Percentiles rank a stretch among this genome's conserved stretches.
phyloP scores from a whole-genome alignment of 64 coral and sea anemone species.

The Montipora sp. region DNA sequence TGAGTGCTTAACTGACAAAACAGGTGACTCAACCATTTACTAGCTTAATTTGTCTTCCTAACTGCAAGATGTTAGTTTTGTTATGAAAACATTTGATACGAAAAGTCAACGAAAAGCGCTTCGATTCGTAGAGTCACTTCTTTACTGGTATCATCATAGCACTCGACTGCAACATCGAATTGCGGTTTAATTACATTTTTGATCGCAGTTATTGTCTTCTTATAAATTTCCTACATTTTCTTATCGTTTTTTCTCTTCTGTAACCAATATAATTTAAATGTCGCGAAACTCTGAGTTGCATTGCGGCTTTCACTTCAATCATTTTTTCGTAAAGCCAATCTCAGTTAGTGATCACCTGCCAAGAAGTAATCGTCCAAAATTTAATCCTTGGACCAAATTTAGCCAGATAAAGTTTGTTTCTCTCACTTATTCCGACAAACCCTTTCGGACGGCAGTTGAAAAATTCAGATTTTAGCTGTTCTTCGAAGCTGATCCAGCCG shows the following conservation, averaged over 20 bases:
- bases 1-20: not conserved
- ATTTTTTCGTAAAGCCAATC: no score
- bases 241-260: not conserved
- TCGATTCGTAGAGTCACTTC: not conserved
- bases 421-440: not conserved
- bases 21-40: not conserved
- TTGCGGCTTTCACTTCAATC: no score
- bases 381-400: not conserved
- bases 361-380: not conserved
- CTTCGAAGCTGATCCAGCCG: no score
- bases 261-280: not conserved
- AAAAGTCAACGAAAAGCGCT: not conserved
- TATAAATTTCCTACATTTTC: not conserved
- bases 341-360: not conserved
- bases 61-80: not conserved
- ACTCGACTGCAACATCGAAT: not conserved
- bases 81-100: slow-evolving; percentile 7
- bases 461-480: not conserved
- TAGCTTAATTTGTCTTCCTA: not conserved
- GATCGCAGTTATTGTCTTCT: not conserved
- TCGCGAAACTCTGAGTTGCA: not conserved
- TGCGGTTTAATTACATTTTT: not conserved
- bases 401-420: not conserved
- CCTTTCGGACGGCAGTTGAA: no score
- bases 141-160: not conserved